Base-by-base conservation (phyloP, 2,888 invertebrate genomes). In the Euproctis similis region DNA sequence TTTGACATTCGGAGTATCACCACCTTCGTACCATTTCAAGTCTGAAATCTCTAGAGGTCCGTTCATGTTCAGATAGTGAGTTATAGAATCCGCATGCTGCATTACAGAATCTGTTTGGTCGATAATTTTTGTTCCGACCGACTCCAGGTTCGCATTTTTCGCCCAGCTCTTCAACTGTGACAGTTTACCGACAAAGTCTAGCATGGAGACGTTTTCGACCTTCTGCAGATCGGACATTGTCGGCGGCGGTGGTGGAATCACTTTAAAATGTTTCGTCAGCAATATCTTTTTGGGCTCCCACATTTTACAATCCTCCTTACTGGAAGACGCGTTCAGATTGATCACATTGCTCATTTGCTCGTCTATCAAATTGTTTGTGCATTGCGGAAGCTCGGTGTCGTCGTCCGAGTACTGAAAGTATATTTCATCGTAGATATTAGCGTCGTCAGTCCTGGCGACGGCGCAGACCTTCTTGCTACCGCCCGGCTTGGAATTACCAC, bases 391-490 rank as follows among this genome's bases (percentile, higher is more conserved):
- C 35, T 85, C 85, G 0, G 87, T 87, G 35, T 87, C 87, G 29
- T 87, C 87, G 45, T 88, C 87, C 35, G 87, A 87, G 42, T 87
- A 88, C 57, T 87, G 86, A 44, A 86, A 85, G 53, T 77, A 84
- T 37, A 85, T 77, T 36, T 84, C 82, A 48, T 85, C 85, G 43
- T 78, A 76, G 39, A 81, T 68, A 42, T 76, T 64, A 7, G 72
- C 59, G 55, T 80, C 67, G 38, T 73, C 64, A 2, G 80, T 63
- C 36, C 84, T 49, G 9, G 77, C 53, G 2, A 81, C 69, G 0
- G 78, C 60, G 41, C 77, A 75, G 0, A 77, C 75, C 45, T 85
- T 85, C 71, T 87, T 64, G 69, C 86, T 74, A 49, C 87, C 58
- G 40, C 89, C 62, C 34, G 88, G 55, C 70, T 89, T 62, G 46